phyloP scores from a whole-genome alignment of 92 coral and sea anemone species.

The Epizoanthus scotinus region DNA sequence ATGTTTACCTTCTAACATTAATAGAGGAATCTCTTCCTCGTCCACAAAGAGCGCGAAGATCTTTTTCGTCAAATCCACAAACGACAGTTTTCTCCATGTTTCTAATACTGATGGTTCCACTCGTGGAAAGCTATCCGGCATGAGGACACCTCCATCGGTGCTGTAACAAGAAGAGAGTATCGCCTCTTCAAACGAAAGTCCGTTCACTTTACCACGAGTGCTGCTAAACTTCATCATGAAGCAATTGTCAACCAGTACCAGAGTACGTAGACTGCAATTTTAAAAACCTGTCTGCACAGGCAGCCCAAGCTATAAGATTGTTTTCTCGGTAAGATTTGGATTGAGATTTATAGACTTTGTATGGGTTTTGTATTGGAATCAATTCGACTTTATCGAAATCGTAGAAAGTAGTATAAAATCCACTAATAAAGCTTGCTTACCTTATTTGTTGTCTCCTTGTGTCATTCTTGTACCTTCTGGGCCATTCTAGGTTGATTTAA shows the following conservation, averaged over 20 bases:
- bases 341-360: no score
- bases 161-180: conserved; percentile 69
- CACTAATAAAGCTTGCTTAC: no score
- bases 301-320: no score
- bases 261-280: no score
- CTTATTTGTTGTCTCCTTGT: no score
- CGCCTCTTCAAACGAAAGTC: conserved; percentile 73
- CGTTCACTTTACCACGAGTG: conserved; percentile 72
- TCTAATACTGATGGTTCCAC: conserved; percentile 52
- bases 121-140: conserved; percentile 83
- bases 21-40: conserved; percentile 67
- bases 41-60: conserved; percentile 75
- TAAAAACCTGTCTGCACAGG: no score
- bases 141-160: conserved; percentile 84
- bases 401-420: no score
- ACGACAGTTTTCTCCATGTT: conserved; percentile 69
- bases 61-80: conserved; percentile 69
- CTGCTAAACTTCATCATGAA: conserved; percentile 75
- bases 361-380: no score
- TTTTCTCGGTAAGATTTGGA: no score
- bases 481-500: no score
- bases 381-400: no score
- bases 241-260: background rate
- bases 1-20: conserved; percentile 67
- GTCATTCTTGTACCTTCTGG: no score